A percentile compares a stretch with the other conserved stretches of the same genome.
Conservation (phyloP, 2,113 vertebrate genomes). For the Manacus vitellinus region DNA sequence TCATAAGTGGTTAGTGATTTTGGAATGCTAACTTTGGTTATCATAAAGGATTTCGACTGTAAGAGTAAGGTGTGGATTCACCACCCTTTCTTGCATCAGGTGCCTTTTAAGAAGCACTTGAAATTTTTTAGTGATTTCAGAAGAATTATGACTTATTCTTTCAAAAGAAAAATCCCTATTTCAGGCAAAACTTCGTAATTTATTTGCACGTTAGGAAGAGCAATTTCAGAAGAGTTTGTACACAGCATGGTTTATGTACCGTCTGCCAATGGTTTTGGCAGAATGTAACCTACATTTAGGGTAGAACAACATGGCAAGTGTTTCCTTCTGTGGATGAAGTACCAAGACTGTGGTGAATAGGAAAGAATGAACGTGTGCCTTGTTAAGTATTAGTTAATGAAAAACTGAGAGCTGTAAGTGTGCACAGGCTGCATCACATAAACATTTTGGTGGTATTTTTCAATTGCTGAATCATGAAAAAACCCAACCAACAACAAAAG, state of each 20-base stretch:
- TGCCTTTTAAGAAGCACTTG: neutral
- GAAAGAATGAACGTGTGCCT: neutral
- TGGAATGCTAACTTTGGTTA: neutral
- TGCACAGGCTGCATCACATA: neutral
- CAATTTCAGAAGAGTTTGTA: conserved; percentile 24
- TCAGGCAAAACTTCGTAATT: conserved; percentile 13
- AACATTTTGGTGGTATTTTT: neutral
- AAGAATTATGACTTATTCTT: neutral
- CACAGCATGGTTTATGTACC: conserved; percentile 9
- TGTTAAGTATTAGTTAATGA: neutral
- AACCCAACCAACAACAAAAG: neutral
- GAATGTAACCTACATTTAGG: neutral
- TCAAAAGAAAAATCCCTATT: neutral
- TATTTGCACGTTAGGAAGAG: conserved; percentile 15
- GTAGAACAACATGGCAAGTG: neutral
- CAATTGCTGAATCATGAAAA: neutral
- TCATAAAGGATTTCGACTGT: neutral
- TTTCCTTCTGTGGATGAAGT: conserved; percentile 11
- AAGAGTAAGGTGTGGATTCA: neutral
- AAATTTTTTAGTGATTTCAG: neutral
- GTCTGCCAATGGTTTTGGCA: conserved; percentile 13
- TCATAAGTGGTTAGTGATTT: neutral
- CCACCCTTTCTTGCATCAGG: neutral
- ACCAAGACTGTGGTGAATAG: neutral
- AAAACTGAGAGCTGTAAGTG: neutral